Evolutionary conservation across 1,140 invertebrate genomes (phyloP).

Genomic region (Bombus affinis): DNA sequence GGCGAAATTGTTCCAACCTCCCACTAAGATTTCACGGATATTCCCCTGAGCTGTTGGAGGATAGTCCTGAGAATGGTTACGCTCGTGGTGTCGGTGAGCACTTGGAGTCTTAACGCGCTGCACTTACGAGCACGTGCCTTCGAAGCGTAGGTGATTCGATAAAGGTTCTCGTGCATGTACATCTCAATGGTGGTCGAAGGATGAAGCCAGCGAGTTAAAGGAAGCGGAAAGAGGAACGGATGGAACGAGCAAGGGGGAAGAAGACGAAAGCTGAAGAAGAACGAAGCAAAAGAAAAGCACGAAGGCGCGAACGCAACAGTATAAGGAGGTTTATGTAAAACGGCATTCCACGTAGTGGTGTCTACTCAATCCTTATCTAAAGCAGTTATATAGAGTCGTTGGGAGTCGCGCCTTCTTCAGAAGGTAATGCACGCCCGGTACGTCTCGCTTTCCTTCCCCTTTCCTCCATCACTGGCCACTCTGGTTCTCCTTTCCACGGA

Average conservation of each 20-base stretch:
- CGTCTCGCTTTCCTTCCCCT: slow-evolving; percentile 27
- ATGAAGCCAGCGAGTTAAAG: slow-evolving; percentile 9
- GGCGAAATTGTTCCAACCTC: slow-evolving; percentile 27
- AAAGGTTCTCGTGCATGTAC: slow-evolving; percentile 50
- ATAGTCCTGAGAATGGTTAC: slow-evolving; percentile 2
- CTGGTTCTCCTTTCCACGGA: slow-evolving; percentile 21
- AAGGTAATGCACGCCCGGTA: slow-evolving; percentile 70
- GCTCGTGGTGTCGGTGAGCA: slow-evolving; percentile 15
- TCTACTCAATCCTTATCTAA: slow-evolving; percentile 77
- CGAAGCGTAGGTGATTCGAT: slow-evolving; percentile 63
- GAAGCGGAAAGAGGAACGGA: neutral
- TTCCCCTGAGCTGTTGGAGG: slow-evolving; percentile 10
- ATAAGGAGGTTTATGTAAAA: slow-evolving; percentile 69
- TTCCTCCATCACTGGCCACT: slow-evolving; percentile 21
- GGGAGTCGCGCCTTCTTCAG: slow-evolving; percentile 73
- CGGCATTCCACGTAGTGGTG: slow-evolving; percentile 71
- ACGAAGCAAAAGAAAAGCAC: slow-evolving; percentile 6
- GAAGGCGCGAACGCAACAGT: slow-evolving; percentile 51
- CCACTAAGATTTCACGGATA: slow-evolving; percentile 32
- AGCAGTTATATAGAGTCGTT: slow-evolving; percentile 74
- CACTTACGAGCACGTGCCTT: slow-evolving; percentile 56
- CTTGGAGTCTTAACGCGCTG: slow-evolving; percentile 55
- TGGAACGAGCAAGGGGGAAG: too few relatives aligned
- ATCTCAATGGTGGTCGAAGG: slow-evolving; percentile 48
- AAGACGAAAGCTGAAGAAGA: neutral